Conservation (phyloP, 2,797 vertebrate genomes). For the Anguilla obscura region DNA sequence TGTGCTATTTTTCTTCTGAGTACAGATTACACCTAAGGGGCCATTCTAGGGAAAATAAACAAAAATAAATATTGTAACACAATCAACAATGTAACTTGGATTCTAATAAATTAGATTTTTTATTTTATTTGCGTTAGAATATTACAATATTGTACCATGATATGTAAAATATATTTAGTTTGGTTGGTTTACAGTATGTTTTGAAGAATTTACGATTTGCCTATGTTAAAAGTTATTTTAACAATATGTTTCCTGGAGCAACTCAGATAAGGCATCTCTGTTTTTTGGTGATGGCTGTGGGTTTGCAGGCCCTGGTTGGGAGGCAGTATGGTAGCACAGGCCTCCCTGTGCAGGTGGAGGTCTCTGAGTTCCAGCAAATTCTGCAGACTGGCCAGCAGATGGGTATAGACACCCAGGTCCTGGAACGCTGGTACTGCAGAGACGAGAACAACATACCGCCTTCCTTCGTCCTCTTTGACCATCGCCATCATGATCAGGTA, state of each 20-base stretch:
- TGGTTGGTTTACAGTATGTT: background rate
- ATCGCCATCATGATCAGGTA: constrained; percentile 23
- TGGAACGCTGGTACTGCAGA: constrained; percentile 68
- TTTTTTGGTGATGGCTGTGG: constrained; percentile 36
- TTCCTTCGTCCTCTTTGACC: constrained; percentile 60
- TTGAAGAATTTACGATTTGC: background rate
- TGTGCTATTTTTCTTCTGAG: background rate
- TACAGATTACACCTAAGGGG: background rate
- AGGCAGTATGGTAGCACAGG: constrained; percentile 66
- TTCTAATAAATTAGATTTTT: background rate
- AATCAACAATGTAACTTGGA: background rate
- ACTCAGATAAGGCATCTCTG: constrained; percentile 4
- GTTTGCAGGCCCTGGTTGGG: constrained; percentile 72
- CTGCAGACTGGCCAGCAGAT: constrained; percentile 64
- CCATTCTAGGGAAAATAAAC: background rate
- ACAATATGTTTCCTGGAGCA: background rate
- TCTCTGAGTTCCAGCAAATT: constrained; percentile 70
- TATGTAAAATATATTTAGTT: background rate
- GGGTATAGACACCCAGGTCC: constrained; percentile 57
- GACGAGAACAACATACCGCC: constrained; percentile 76
- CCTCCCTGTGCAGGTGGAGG: constrained; percentile 70
- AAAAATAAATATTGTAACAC: background rate
- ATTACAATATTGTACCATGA: background rate
- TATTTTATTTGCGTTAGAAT: background rate
- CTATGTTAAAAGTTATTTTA: background rate